Conservation (phyloP, 1,140 invertebrate species). For the Drosophila parabipectinata region DNA sequence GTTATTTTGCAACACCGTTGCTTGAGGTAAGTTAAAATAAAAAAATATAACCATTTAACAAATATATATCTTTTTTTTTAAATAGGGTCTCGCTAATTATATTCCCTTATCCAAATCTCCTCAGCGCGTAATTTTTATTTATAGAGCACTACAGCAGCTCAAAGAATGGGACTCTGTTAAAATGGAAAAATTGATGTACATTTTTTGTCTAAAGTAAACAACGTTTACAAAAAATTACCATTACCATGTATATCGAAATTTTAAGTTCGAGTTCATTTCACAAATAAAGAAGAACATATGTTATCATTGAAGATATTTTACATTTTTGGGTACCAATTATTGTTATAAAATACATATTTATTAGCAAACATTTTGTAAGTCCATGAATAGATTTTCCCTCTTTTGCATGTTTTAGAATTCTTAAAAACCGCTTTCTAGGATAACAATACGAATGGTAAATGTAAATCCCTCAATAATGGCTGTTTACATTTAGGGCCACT, state of each 20-base stretch:
- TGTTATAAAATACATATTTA: too few species aligned
- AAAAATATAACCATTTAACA: too few species aligned
- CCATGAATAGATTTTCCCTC: not conserved
- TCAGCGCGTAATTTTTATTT: not conserved
- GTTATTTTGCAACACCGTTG: too few species aligned
- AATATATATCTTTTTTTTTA: too few species aligned
- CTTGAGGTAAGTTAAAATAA: too few species aligned
- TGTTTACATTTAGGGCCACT: conserved; percentile 15
- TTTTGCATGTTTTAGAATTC: not conserved
- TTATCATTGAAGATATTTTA: too few species aligned
- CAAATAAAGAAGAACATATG: too few species aligned
- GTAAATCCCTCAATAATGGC: conserved; percentile 14
- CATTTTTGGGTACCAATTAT: too few species aligned
- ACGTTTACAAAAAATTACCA: too few species aligned
- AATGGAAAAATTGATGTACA: not conserved
- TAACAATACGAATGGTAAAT: not conserved
- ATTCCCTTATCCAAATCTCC: not conserved
- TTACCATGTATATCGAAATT: too few species aligned
- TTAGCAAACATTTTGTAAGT: too few species aligned
- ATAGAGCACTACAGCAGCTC: not conserved
- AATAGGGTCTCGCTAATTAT: not conserved
- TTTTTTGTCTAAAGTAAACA: conserved; percentile 7
- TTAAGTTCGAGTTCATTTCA: too few species aligned
- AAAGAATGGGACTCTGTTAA: not conserved
- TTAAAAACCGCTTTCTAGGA: not conserved